Evolutionary conservation across 2,888 invertebrate genomes (phyloP).

Genomic region (Agrotis puta): DNA sequence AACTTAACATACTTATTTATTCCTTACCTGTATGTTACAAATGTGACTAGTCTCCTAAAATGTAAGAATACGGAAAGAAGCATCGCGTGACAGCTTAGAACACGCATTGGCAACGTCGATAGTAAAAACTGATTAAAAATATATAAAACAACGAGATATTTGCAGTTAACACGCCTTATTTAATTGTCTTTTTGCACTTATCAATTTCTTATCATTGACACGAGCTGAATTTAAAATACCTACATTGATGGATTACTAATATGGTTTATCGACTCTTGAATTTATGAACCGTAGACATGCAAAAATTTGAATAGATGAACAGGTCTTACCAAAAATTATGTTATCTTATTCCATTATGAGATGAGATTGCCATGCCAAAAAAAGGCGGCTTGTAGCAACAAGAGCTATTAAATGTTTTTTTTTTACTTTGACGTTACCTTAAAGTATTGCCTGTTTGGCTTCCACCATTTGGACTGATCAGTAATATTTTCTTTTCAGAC

Average conservation of each 20-base stretch:
- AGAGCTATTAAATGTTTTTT: not conserved
- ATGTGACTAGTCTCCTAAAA: slow-evolving; percentile 43
- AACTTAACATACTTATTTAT: no score
- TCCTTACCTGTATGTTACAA: not conserved
- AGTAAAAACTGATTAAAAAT: slow-evolving; percentile 47
- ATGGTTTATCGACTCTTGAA: not conserved
- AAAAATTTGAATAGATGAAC: not conserved
- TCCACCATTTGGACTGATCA: slow-evolving; percentile 14
- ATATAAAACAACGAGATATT: slow-evolving; percentile 44
- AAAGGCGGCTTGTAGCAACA: not conserved
- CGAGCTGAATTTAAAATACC: slow-evolving; percentile 31
- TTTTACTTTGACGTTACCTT: not conserved
- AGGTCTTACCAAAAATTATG: no score
- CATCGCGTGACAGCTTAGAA: slow-evolving; percentile 60
- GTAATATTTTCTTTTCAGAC: slow-evolving; percentile 77
- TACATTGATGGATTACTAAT: slow-evolving; percentile 35
- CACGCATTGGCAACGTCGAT: slow-evolving; percentile 56
- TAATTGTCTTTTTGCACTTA: slow-evolving; percentile 40
- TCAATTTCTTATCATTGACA: slow-evolving; percentile 48
- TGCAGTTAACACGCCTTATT: slow-evolving; percentile 37
- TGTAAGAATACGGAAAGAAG: slow-evolving; percentile 63
- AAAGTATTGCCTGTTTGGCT: not conserved
- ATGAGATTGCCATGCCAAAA: not conserved
- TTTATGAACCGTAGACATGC: slow-evolving; percentile 16
- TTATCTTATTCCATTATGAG: no score